Conservation (phyloP, 2,797 vertebrate genomes). For the Gallinago solitaria region DNA sequence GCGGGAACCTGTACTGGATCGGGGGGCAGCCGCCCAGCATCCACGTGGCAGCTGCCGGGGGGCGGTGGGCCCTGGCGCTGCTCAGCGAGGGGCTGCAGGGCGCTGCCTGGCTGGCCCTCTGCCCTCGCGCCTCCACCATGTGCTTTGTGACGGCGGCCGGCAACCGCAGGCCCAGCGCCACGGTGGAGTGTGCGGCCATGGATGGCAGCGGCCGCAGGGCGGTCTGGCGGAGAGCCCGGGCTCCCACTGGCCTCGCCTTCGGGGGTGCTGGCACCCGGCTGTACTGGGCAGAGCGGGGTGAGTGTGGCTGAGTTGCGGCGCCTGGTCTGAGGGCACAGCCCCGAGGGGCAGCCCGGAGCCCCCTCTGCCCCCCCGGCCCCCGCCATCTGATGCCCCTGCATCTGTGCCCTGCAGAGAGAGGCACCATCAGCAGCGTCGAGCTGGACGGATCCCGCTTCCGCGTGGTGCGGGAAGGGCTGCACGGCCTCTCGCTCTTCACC, state of each 20-base stretch:
- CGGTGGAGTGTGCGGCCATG: constrained; percentile 87
- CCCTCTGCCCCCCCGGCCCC: neutral
- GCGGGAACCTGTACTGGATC: constrained; percentile 90
- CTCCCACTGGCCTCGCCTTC: constrained; percentile 83
- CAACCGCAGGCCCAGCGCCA: neutral
- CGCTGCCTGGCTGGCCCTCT: constrained; percentile 79
- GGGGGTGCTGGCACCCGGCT: constrained; percentile 76
- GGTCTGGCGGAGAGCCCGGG: constrained; percentile 80
- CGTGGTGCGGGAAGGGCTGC: constrained; percentile 77
- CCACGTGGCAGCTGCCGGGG: constrained; percentile 74
- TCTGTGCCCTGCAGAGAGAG: constrained; percentile 58
- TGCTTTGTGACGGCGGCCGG: constrained; percentile 80
- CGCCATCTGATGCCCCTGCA: neutral
- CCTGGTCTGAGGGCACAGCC: fast-evolving
- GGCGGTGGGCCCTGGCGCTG: constrained; percentile 72
- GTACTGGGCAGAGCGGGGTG: constrained; percentile 90
- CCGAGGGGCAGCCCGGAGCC: fast-evolving
- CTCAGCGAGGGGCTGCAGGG: constrained; percentile 74
- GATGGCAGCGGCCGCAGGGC: constrained; percentile 78
- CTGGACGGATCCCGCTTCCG: constrained; percentile 81
- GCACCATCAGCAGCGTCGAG: constrained; percentile 69
- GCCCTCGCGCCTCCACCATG: constrained; percentile 80
- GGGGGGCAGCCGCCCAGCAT: constrained; percentile 74
- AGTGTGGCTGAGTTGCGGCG: fast-evolving
- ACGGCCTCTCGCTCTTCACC: constrained; percentile 78